Conservation (phyloP, 2,888 invertebrate genomes). For the Seira ritae region DNA sequence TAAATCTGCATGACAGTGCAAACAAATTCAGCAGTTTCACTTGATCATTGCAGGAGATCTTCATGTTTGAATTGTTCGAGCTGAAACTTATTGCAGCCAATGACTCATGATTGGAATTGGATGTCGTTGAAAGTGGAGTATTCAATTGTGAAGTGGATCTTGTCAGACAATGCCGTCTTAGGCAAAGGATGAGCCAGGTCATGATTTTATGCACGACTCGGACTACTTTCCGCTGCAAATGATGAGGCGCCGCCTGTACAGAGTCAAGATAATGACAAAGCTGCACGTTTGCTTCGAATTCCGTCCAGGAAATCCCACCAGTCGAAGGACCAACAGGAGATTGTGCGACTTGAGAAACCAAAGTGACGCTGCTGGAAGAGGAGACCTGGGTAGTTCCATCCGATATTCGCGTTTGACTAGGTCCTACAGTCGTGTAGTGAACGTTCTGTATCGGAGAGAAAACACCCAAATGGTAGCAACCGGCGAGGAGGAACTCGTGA, state of each 20-base stretch:
- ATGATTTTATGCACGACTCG: conserved; percentile 77
- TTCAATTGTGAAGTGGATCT: neutral
- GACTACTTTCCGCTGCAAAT: conserved; percentile 78
- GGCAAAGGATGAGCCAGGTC: conserved; percentile 69
- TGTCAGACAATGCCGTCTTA: conserved; percentile 61
- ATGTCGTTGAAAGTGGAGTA: neutral
- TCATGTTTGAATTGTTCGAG: neutral
- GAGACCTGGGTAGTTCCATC: neutral
- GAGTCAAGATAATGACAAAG: conserved; percentile 80
- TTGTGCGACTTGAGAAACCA: conserved; percentile 75
- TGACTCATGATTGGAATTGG: neutral
- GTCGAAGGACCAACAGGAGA: too few species aligned
- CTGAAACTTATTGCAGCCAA: neutral
- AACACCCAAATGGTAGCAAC: conserved; percentile 78
- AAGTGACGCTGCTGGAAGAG: neutral
- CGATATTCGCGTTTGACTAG: neutral
- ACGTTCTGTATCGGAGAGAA: conserved; percentile 47
- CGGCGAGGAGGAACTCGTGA: conserved; percentile 78
- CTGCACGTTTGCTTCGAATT: conserved; percentile 76
- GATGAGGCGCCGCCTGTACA: conserved; percentile 78
- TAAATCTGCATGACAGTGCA: conserved; percentile 79
- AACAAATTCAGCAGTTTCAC: conserved; percentile 76
- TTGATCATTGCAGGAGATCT: conserved; percentile 62
- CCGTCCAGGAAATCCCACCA: conserved; percentile 64
- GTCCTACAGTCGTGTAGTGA: neutral